Conservation (phyloP, 2,888 invertebrate species). For the Poecilus cupreus region DNA sequence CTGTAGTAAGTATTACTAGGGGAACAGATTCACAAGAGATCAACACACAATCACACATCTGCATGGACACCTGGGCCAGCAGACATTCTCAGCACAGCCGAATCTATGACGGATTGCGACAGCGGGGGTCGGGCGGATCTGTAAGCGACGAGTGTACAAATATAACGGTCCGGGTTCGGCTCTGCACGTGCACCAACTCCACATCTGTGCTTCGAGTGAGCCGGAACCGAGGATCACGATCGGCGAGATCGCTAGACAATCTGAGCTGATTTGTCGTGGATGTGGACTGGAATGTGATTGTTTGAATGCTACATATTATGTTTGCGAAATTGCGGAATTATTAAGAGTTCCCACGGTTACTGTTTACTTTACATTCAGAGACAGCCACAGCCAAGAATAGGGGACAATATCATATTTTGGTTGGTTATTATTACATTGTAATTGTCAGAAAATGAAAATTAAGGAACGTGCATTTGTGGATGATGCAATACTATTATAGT, state of each 20-base stretch:
- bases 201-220: conserved; percentile 17
- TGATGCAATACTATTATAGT: too few relatives aligned
- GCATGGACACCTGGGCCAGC: conserved; percentile 25
- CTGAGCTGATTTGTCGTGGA: too few relatives aligned
- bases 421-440: too few relatives aligned
- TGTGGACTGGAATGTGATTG: too few relatives aligned
- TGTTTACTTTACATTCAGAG: too few relatives aligned
- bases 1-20: background rate
- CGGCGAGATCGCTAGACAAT: background rate
- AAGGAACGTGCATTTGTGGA: too few relatives aligned
- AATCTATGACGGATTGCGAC: conserved; percentile 18
- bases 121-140: background rate
- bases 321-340: too few relatives aligned
- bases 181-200: conserved; percentile 6
- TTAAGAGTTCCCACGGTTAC: too few relatives aligned
- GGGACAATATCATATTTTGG: too few relatives aligned
- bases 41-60: background rate
- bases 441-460: too few relatives aligned
- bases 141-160: conserved; percentile 38
- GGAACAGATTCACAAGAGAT: background rate
- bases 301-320: too few relatives aligned
- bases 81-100: background rate
- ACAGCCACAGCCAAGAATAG: too few relatives aligned
- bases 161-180: conserved; percentile 30
- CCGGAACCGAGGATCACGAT: background rate